Conservation (phyloP, 2,113 vertebrate genomes). For the Coregonus clupeaformis region DNA sequence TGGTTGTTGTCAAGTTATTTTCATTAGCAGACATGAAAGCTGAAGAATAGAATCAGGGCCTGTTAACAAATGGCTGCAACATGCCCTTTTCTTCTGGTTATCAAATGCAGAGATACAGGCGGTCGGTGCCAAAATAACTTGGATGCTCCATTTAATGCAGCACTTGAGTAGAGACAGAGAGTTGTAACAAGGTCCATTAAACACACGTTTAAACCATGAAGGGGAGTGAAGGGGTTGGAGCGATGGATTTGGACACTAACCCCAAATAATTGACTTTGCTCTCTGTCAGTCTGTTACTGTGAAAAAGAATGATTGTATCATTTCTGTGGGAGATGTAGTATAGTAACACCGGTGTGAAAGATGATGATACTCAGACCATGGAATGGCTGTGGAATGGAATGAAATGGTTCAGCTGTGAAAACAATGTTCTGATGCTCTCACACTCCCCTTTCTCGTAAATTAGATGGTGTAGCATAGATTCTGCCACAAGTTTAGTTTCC, state of each 20-base stretch:
- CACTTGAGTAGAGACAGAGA: background rate
- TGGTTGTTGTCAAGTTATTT: conserved; percentile 12
- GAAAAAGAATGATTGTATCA: background rate
- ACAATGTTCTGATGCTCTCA: background rate
- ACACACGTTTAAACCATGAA: conserved; percentile 7
- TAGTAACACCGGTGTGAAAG: background rate
- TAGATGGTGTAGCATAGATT: background rate
- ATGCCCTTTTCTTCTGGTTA: conserved; percentile 15
- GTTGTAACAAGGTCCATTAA: conserved; percentile 16
- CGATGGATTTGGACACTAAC: background rate
- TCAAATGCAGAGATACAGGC: conserved; percentile 17
- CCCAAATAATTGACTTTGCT: background rate
- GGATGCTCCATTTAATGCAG: conserved; percentile 1
- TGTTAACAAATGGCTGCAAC: background rate
- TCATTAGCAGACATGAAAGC: conserved; percentile 13
- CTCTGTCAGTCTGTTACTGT: background rate
- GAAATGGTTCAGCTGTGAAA: conserved; percentile 5
- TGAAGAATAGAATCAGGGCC: background rate
- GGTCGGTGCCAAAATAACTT: background rate
- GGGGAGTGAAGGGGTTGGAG: background rate
- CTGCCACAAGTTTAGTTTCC: no score
- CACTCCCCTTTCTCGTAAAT: background rate
- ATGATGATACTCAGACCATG: background rate
- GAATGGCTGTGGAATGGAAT: background rate
- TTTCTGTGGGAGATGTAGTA: background rate